A percentile compares a stretch with the other conserved stretches of the same genome.
Conservation (phyloP, 1,140 invertebrate species). For the Lanistes nyassanus region DNA sequence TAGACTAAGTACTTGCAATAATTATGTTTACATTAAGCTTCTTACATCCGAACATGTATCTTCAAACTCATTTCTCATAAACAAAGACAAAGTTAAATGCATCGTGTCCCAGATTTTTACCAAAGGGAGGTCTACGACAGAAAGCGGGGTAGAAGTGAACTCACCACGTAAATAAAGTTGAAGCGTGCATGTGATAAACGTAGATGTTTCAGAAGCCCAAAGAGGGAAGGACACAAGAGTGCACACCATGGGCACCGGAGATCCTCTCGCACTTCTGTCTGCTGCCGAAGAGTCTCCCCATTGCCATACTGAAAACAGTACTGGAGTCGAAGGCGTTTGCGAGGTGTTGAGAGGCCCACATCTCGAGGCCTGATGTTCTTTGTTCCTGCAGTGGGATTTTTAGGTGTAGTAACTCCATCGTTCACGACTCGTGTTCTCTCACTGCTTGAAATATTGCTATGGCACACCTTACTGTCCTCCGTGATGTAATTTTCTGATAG, state of each 20-base stretch:
- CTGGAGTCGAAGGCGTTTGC: conserved; percentile 76
- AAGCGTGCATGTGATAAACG: conserved; percentile 94
- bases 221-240: conserved; percentile 86
- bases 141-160: conserved; percentile 40
- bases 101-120: background rate
- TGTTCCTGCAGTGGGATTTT: conserved; percentile 13
- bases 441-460: no score
- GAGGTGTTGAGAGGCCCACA: conserved; percentile 42
- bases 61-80: background rate
- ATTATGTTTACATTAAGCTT: background rate
- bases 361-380: conserved; percentile 32
- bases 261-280: conserved; percentile 93
- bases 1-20: background rate
- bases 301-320: conserved; percentile 98
- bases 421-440: no score
- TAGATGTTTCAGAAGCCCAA: conserved; percentile 91
- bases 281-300: conserved; percentile 82
- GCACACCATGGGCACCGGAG: conserved; percentile 95
- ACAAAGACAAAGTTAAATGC: background rate
- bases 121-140: background rate
- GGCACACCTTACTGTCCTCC: no score
- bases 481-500: no score
- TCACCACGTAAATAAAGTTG: conserved; percentile 90
- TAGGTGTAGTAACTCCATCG: no score
- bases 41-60: background rate